Evolutionary conservation across 2,113 vertebrate genomes (phyloP).

Genomic region (Perca fluviatilis): DNA sequence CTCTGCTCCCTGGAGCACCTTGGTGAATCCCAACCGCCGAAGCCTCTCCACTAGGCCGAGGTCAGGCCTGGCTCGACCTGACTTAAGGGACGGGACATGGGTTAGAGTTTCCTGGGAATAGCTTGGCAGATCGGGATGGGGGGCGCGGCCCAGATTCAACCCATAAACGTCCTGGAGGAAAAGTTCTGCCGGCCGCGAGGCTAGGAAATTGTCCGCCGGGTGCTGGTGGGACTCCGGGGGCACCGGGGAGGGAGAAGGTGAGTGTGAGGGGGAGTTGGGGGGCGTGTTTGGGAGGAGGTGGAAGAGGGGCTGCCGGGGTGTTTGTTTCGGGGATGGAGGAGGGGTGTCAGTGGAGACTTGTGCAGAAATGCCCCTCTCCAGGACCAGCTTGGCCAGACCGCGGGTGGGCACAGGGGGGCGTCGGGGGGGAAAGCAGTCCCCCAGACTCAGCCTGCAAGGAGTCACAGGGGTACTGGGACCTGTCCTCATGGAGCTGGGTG

Average conservation of each 20-base stretch:
- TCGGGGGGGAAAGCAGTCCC: slow-evolving; percentile 88
- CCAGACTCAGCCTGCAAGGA: slow-evolving; percentile 89
- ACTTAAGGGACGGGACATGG: slow-evolving; percentile 27
- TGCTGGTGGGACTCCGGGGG: slow-evolving; percentile 82
- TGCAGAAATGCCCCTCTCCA: slow-evolving; percentile 94
- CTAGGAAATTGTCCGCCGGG: slow-evolving; percentile 92
- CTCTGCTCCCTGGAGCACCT: slow-evolving; percentile 82
- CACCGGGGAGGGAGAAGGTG: slow-evolving; percentile 81
- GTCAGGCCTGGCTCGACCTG: slow-evolving; percentile 47
- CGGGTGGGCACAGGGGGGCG: slow-evolving; percentile 82
- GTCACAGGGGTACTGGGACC: slow-evolving; percentile 86
- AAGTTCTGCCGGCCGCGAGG: slow-evolving; percentile 95
- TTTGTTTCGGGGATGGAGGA: slow-evolving; percentile 63
- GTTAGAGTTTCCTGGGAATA: slow-evolving; percentile 51
- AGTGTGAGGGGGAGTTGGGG: slow-evolving; percentile 79
- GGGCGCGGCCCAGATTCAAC: slow-evolving; percentile 84
- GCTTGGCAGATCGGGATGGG: slow-evolving; percentile 80
- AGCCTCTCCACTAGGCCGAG: slow-evolving; percentile 90
- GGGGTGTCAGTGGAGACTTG: slow-evolving; percentile 85
- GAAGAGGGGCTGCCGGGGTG: slow-evolving; percentile 58
- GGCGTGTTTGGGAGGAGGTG: slow-evolving; percentile 75
- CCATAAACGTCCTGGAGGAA: slow-evolving; percentile 95
- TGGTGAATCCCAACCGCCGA: slow-evolving; percentile 91
- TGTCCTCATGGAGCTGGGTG: slow-evolving; percentile 85
- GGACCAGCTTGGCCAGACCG: slow-evolving; percentile 91